Evolutionary conservation across 2,797 vertebrate species (phyloP).

Genomic region (Cryptoprocta ferox): DNA sequence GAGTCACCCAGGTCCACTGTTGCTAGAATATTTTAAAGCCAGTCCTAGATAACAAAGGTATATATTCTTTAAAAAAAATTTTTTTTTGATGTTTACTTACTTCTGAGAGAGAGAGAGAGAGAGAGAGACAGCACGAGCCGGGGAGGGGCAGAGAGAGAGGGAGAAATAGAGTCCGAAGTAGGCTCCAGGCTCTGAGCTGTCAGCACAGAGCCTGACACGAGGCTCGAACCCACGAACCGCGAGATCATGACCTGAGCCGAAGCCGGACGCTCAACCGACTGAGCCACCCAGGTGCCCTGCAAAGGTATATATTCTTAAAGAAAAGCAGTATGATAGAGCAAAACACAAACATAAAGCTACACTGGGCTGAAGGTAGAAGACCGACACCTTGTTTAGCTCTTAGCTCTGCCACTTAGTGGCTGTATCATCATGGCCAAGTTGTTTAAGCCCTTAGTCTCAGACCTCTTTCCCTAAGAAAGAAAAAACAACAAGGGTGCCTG

Average conservation of each 20-base stretch:
- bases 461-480: constrained; percentile 22
- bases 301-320: background rate
- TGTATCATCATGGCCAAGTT: background rate
- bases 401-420: background rate
- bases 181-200: no score
- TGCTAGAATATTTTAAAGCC: no score
- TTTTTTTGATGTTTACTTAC: no score
- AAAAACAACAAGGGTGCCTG: no score
- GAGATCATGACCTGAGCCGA: background rate
- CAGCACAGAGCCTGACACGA: no score
- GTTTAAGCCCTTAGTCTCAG: constrained; percentile 33
- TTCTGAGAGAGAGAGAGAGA: no score
- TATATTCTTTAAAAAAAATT: no score
- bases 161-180: no score
- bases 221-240: background rate
- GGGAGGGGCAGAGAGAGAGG: no score
- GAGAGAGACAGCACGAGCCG: no score
- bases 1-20: background rate
- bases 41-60: no score
- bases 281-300: background rate
- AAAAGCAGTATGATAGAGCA: background rate
- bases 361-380: background rate
- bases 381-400: background rate
- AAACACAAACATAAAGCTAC: background rate
- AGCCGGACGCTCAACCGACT: background rate